Evolutionary conservation across 2,113 vertebrate genomes (phyloP).

Genomic region (Paraplagusia blochii): DNA sequence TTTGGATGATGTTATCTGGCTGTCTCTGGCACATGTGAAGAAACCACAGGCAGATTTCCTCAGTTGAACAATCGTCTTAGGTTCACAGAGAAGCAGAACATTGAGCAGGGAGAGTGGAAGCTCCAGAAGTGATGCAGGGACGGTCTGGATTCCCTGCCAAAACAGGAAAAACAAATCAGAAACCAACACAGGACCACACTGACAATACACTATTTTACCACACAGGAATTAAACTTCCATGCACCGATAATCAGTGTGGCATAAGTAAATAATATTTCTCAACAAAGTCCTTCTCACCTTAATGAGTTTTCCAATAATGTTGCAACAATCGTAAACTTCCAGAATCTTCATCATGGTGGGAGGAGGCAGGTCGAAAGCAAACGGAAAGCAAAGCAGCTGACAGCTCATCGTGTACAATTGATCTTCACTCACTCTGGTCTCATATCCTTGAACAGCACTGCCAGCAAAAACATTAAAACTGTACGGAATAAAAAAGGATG

Average conservation of each 20-base stretch:
- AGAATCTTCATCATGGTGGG: conserved; percentile 54
- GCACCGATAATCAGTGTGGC: too few relatives aligned
- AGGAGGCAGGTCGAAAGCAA: conserved; percentile 69
- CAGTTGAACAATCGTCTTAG: conserved; percentile 68
- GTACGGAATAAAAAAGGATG: conserved; percentile 14
- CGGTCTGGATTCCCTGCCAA: conserved; percentile 79
- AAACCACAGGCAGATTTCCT: conserved; percentile 59
- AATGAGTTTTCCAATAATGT: conserved; percentile 63
- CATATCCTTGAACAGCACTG: conserved; percentile 20
- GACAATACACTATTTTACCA: too few relatives aligned
- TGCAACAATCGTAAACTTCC: conserved; percentile 66
- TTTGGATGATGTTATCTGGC: conserved; percentile 4
- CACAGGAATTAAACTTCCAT: too few relatives aligned
- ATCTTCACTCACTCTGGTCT: conserved; percentile 43
- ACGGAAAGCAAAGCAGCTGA: conserved; percentile 76
- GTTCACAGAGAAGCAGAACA: conserved; percentile 79
- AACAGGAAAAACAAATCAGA: conserved; percentile 31
- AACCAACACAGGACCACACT: too few relatives aligned
- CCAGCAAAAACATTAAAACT: conserved; percentile 50
- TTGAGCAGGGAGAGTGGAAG: conserved; percentile 84
- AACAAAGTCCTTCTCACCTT: conserved; percentile 63
- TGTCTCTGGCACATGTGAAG: conserved; percentile 46
- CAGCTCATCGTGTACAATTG: conserved; percentile 70
- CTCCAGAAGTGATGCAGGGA: conserved; percentile 71
- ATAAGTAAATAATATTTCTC: background rate